These are phyloP conservation scores for Scophthalmus maximus DNA, from an alignment of 2,113 vertebrate species.

Conservation along the genomic window DNA sequence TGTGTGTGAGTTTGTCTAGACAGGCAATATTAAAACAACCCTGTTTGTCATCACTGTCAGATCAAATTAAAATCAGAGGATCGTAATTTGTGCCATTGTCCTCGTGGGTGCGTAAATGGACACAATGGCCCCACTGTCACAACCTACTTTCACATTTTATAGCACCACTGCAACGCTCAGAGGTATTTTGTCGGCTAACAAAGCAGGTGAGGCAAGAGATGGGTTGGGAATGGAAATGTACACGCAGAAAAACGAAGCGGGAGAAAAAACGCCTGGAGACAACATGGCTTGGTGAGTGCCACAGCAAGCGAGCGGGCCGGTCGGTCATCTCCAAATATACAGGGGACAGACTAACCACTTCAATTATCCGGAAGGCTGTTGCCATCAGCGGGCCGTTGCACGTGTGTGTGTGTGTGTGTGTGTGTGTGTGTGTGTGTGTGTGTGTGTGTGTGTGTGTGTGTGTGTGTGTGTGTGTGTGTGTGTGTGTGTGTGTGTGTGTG, in stretches of 20 bases:
- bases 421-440: conserved; percentile 22
- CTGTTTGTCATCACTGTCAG: conserved; percentile 42
- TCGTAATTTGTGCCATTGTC: conserved; percentile 33
- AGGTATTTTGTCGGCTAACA: conserved; percentile 56
- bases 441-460: conserved; percentile 22
- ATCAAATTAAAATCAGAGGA: conserved; percentile 37
- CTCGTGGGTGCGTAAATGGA: conserved; percentile 4
- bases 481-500: conserved; percentile 26
- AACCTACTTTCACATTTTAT: conserved; percentile 63
- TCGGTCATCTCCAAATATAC: conserved; percentile 43
- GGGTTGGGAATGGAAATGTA: conserved; percentile 49
- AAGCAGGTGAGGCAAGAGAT: conserved; percentile 49
- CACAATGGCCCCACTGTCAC: conserved; percentile 42
- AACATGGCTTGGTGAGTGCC: conserved; percentile 19
- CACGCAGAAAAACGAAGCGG: conserved; percentile 54
- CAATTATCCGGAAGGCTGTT: conserved; percentile 55
- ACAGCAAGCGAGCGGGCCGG: conserved; percentile 21
- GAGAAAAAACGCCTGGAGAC: conserved; percentile 37
- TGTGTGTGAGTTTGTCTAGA: conserved; percentile 28
- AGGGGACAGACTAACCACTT: conserved; percentile 63
- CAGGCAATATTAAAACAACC: conserved; percentile 18
- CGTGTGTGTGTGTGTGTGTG: conserved; percentile 14
- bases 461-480: conserved; percentile 13
- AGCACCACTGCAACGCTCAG: conserved; percentile 31
- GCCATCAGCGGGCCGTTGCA: conserved; percentile 10